phyloP scores from a whole-genome alignment of 2,888 invertebrate genomes.

The Tigriopus californicus region DNA sequence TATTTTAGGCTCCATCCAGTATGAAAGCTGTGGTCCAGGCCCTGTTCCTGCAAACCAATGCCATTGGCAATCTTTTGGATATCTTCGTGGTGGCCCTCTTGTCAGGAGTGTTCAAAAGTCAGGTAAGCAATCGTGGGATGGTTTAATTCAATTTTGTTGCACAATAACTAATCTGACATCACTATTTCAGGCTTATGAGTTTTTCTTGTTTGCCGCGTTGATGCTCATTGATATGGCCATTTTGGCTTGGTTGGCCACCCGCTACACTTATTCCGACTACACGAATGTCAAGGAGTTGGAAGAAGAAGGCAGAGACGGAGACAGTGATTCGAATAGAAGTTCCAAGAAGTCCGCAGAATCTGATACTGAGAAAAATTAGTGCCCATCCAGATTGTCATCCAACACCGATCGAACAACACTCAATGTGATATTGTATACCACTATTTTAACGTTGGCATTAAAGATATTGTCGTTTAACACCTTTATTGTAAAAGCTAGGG shows the following conservation, averaged over 20 bases:
- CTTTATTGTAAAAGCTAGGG: no score
- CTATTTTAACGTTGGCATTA: no score
- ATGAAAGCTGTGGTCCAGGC: slow-evolving; percentile 92
- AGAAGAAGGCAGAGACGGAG: no score
- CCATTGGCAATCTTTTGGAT: slow-evolving; percentile 80
- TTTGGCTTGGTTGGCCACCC: slow-evolving; percentile 52
- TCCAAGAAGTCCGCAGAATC: no score
- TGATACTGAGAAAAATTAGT: no score
- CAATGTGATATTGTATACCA: no score
- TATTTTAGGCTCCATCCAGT: slow-evolving; percentile 50
- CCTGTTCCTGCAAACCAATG: slow-evolving; percentile 75
- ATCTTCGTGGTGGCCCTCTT: slow-evolving; percentile 55
- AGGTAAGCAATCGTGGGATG: slow-evolving; percentile 44
- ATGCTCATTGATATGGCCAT: slow-evolving; percentile 66
- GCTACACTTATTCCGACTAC: neutral
- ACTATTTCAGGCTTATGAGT: slow-evolving; percentile 36
- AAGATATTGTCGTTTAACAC: no score
- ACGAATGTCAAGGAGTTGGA: neutral
- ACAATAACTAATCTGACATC: no score
- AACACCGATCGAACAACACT: no score
- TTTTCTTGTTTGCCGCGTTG: slow-evolving; percentile 64
- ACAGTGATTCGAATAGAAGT: no score
- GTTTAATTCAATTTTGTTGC: no score
- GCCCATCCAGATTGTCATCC: no score
- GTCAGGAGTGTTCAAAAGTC: slow-evolving; percentile 48